Evolutionary conservation across 2,797 vertebrate genomes (phyloP).

Genomic region (Myotis findleyi): DNA sequence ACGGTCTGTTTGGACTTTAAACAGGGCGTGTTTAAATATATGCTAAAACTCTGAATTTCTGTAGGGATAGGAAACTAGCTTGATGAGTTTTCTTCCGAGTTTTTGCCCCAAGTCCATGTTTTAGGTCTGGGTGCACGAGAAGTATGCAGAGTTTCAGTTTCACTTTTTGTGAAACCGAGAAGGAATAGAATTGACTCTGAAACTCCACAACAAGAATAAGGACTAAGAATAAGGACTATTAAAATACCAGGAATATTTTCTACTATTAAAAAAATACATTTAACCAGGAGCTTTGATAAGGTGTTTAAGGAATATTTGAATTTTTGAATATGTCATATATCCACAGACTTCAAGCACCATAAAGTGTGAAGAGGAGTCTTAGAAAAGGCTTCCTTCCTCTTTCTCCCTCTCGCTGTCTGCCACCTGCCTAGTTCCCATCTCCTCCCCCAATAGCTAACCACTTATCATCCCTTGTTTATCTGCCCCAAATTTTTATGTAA

Average conservation of each 20-base stretch:
- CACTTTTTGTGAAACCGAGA: slow-evolving; percentile 50
- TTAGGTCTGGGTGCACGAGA: background rate
- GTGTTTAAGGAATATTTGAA: background rate
- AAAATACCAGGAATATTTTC: slow-evolving; percentile 25
- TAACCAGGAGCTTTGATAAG: background rate
- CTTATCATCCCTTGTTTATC: background rate
- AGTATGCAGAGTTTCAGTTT: slow-evolving; percentile 49
- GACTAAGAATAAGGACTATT: background rate
- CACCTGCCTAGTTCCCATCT: background rate
- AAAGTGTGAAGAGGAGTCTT: background rate
- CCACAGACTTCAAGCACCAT: background rate
- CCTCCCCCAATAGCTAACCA: background rate
- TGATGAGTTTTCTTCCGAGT: background rate
- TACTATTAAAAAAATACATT: background rate
- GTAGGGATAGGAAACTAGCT: background rate
- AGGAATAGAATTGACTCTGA: background rate
- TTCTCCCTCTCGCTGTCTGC: background rate
- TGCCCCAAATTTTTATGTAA: background rate
- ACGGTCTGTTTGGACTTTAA: background rate
- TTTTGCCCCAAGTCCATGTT: background rate
- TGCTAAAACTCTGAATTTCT: background rate
- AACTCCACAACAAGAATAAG: background rate
- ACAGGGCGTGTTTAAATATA: background rate
- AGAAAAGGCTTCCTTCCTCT: background rate
- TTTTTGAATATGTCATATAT: background rate